Conservation (phyloP, 1,140 invertebrate genomes). For the Plodia interpunctella region DNA sequence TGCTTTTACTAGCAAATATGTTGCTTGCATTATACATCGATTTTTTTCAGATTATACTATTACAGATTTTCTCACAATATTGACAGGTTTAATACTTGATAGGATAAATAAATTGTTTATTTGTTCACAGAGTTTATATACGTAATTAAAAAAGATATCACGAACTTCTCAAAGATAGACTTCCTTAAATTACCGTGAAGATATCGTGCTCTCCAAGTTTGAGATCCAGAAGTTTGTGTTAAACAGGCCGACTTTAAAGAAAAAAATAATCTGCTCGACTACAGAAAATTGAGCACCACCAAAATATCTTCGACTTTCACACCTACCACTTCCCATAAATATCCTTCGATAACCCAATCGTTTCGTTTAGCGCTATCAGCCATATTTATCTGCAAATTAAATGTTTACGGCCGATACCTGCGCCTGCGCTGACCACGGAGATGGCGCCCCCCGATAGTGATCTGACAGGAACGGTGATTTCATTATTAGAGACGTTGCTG, state of each 20-base stretch:
- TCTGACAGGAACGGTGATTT: neutral
- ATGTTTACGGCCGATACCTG: conserved; percentile 5
- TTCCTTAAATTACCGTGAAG: no score
- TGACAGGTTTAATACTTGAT: no score
- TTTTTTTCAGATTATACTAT: no score
- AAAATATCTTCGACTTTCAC: neutral
- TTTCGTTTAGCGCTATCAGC: conserved; percentile 5
- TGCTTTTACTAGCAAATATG: no score
- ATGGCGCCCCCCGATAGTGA: conserved; percentile 19
- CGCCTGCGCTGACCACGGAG: conserved; percentile 14
- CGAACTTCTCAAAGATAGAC: no score
- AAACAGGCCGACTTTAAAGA: neutral
- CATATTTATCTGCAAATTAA: conserved; percentile 10
- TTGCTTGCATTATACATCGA: no score
- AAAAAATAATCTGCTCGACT: no score
- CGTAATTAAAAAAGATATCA: no score
- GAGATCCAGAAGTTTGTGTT: neutral
- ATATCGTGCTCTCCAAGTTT: no score
- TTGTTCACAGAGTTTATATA: no score
- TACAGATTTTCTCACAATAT: no score
- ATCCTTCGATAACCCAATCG: conserved; percentile 9
- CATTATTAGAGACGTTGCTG: neutral
- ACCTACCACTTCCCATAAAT: neutral
- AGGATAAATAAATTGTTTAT: no score
- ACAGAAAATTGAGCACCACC: neutral